phyloP scores from a whole-genome alignment of 2,888 invertebrate genomes.

The Tuberolachnus salignus region DNA sequence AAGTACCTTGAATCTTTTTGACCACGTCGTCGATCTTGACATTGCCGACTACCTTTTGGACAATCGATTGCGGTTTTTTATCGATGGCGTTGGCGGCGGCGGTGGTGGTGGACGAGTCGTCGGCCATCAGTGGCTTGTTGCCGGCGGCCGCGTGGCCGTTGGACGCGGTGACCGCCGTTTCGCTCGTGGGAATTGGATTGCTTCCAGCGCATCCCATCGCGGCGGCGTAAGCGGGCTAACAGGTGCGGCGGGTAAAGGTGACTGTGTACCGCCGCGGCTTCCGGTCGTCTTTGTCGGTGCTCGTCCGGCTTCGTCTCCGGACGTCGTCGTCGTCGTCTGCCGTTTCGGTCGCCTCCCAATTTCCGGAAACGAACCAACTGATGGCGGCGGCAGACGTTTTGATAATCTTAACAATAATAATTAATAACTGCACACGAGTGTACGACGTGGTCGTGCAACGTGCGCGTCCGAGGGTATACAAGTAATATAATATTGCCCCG shows the following conservation, averaged over 20 bases:
- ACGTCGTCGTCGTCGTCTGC: constrained; percentile 1
- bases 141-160: constrained; percentile 5
- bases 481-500: neutral
- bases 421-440: too few relatives aligned
- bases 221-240: neutral
- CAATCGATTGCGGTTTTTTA: neutral
- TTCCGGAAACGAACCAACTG: neutral
- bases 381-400: too few relatives aligned
- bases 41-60: neutral
- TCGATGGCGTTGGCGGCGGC: neutral
- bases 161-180: neutral
- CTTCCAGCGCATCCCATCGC: constrained; percentile 45
- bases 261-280: too few relatives aligned
- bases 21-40: constrained; percentile 28
- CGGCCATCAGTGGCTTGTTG: neutral
- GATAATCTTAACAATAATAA: too few relatives aligned
- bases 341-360: neutral
- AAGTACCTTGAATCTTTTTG: constrained; percentile 48
- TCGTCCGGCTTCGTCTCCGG: neutral
- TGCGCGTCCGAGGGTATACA: neutral
- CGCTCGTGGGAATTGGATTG: constrained; percentile 18
- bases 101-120: neutral
- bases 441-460: neutral
- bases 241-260: too few relatives aligned
- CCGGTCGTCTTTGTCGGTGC: neutral